phyloP scores from a whole-genome alignment of 64 coral and sea anemone genomes.

The Pocillopora verrucosa region DNA sequence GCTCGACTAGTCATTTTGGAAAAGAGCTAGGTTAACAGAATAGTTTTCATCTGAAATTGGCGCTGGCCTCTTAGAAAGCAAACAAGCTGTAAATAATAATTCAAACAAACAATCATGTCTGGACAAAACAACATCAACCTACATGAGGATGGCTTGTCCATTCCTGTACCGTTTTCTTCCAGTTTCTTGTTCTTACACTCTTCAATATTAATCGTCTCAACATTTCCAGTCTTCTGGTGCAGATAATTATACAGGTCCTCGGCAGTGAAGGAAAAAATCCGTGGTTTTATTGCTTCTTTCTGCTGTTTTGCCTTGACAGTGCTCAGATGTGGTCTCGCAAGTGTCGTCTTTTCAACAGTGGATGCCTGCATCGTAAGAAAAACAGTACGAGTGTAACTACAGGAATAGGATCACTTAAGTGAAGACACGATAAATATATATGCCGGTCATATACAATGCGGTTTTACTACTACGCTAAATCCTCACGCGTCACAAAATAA shows the following conservation, averaged over 20 bases:
- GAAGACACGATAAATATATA: too few relatives aligned
- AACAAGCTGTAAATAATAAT: background rate
- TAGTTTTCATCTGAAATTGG: background rate
- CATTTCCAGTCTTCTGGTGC: slow-evolving; percentile 34
- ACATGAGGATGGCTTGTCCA: slow-evolving; percentile 12
- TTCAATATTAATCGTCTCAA: slow-evolving; percentile 7
- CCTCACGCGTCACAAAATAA: too few relatives aligned
- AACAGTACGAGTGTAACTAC: background rate
- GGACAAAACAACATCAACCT: background rate
- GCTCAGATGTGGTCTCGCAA: background rate
- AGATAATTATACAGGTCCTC: slow-evolving; percentile 31
- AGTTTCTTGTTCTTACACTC: slow-evolving; percentile 5
- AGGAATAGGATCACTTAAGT: too few relatives aligned
- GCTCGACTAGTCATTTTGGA: too few relatives aligned
- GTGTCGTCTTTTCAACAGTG: slow-evolving; percentile 4
- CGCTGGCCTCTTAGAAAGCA: too few relatives aligned
- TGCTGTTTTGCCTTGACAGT: background rate
- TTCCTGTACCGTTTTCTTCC: background rate
- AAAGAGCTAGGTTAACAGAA: too few relatives aligned
- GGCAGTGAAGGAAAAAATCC: background rate
- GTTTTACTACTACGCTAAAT: too few relatives aligned
- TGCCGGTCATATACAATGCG: too few relatives aligned
- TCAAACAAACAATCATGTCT: background rate
- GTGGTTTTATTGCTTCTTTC: background rate
- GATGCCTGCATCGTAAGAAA: slow-evolving; percentile 33